A percentile compares a stretch with the other conserved stretches of the same genome.
These are phyloP conservation scores for Drosophila gunungcola DNA, from an alignment of 1,140 invertebrate species.

Conservation along the genomic window DNA sequence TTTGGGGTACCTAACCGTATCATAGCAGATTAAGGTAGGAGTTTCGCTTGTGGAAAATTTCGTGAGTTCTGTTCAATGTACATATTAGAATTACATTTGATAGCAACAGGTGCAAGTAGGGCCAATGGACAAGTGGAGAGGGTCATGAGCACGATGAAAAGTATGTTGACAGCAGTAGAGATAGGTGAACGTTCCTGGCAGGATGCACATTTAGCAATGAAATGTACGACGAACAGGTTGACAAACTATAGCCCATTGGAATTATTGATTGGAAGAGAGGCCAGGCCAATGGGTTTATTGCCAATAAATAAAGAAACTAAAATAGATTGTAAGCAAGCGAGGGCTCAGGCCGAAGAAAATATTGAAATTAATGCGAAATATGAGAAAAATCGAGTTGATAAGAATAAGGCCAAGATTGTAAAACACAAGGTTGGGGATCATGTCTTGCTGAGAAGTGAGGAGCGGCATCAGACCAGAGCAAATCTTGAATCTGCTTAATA, in stretches of 20 bases:
- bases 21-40: too few species aligned
- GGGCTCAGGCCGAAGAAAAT: background rate
- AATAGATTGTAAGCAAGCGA: background rate
- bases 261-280: background rate
- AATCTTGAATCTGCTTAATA: too few species aligned
- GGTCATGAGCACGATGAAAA: too few species aligned
- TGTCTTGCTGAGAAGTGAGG: background rate
- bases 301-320: background rate
- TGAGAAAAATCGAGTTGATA: background rate
- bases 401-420: background rate
- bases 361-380: background rate
- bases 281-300: background rate
- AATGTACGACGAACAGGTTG: background rate
- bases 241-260: background rate
- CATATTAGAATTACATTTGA: too few species aligned
- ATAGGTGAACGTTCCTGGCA: too few species aligned
- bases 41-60: too few species aligned
- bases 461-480: constrained; percentile 1
- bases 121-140: too few species aligned
- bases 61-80: too few species aligned
- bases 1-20: too few species aligned
- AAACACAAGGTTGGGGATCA: background rate
- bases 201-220: background rate
- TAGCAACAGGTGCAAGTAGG: too few species aligned
- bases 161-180: too few species aligned